Percentiles rank a stretch among this genome's conserved stretches.
Conservation (phyloP, 2,888 invertebrate genomes). For the Nephrotoma flavescens region DNA sequence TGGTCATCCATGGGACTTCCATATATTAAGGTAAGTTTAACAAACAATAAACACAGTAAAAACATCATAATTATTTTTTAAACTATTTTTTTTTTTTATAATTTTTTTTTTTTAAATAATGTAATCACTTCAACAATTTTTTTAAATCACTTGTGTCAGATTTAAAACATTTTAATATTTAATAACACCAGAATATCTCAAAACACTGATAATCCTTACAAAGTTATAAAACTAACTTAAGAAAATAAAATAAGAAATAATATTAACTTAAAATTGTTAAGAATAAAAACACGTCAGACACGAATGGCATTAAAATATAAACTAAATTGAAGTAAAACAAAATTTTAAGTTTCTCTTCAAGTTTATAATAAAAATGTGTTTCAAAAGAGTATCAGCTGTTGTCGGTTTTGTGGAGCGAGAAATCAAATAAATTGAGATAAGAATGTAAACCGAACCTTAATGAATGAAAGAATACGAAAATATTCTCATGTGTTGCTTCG, state of each 20-base stretch:
- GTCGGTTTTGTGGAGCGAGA: not conserved
- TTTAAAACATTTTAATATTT: not conserved
- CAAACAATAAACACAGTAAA: not conserved
- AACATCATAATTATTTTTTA: not conserved
- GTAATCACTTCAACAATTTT: not conserved
- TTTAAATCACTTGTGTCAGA: not conserved
- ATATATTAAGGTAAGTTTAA: not conserved
- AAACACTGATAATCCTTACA: not conserved
- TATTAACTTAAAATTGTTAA: not conserved
- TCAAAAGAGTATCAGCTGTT: not conserved
- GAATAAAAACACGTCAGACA: not conserved
- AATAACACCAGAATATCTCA: not conserved
- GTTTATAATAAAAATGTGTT: not conserved
- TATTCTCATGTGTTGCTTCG: not conserved
- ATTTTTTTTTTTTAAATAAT: not conserved
- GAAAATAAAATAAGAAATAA: not conserved
- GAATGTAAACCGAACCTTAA: not conserved
- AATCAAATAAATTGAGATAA: not conserved
- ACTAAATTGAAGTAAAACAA: not conserved
- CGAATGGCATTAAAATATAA: not conserved
- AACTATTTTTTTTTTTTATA: not conserved
- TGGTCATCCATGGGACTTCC: not conserved
- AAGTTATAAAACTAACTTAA: not conserved
- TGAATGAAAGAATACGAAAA: not conserved
- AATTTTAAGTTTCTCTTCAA: not conserved